Evolutionary conservation across 2,888 invertebrate genomes (phyloP), one percentile per base, ranked within the genome.

Genomic region (Acrobasis consociella): DNA sequence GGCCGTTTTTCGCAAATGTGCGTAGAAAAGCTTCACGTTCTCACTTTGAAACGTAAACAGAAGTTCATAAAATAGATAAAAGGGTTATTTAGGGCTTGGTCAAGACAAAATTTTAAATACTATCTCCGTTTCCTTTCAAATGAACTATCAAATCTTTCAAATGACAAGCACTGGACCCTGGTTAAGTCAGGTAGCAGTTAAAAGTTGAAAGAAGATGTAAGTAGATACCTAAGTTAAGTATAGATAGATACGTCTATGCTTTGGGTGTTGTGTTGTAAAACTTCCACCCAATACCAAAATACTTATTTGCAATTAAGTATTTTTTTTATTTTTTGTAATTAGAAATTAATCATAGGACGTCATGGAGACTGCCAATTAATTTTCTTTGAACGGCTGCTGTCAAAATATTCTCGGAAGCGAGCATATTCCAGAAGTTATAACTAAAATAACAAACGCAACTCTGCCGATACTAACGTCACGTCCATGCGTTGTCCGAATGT

Each of bases 401-500:
- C 15, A 62, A 69, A 61, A 53, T 63, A 64, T 46, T 46, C 53
- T 70, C 76, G 76, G 77, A 74, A 81, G 82, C 79, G 70, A 68
- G 64, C 68, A 74, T 65, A 74, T 72, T 79, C 78, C 77, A 74
- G 72, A 42, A 56, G 71, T 67, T 70, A 70, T 75, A 74, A 72
- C 73, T 83, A 78, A 73, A 79, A 86, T 79, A 87, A 86, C 85
- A 88, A 85, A 81, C 78, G 80, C 71, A 72, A 64, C 73, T 72
- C 67, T 62, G 63, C 67, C 63, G 64, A 64, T 64, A 59, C 60
- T 65, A 46, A 60, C 63, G 68, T 75, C 80, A 80, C 81, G 80
- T 77, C 69, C 65, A 64, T 67, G 64, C 67, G 68, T 65, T 66
- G 72, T 67, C 69, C 72, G 65, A 31, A 64, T 77, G 77, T 78